Base-by-base conservation (phyloP, 2,113 vertebrate species). In the Cyanoderma ruficeps region DNA sequence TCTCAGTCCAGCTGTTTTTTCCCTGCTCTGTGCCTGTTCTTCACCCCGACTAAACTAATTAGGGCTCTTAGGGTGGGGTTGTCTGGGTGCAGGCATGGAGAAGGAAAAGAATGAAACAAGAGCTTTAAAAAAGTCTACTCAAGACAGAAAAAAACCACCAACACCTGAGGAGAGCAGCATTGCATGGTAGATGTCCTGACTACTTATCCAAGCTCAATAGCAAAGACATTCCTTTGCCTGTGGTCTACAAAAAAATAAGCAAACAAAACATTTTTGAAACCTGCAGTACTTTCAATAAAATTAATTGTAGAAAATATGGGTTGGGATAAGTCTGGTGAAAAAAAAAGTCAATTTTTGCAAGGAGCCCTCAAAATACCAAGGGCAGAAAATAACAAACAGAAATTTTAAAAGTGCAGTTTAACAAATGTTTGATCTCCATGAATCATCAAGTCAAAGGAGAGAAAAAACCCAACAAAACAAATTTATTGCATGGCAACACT, bases 401-500 rank as follows among this genome's bases (percentile, higher is more conserved):
- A 80, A 85, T 53, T 70, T 80, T 2, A 11, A 14, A 93, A 85
- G 16, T 61, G 47, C 15, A 59, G 23, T 67, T 83, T 55, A 70
- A 49, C n/a, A 88, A 69, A 67, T 76, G 57, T 28, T 83, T 85
- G 31, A 77, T 94, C 41, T 56, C 63, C 77, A 39, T 88, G 90
- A 92, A 93, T 97, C 94, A 96, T 39, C 50, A 86, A 69, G 44
- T 46, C 67, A 90, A 93, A 88, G 23, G 24, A 46, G 15, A 49
- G 33, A 18, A 33, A 59, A 86, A 46, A 30, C 0, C 1, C 15
- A 81, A 74, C 22, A 69, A 75, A 90, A 57, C n/a, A 87, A 77
- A 89, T 74, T 23, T 69, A 94, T n/a, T 88, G 67, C 85, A 70
- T 88, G 64, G 89, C 75, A 94, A 92, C 85, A 80, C 70, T 65